These are phyloP conservation scores for Ephestia elutella DNA, from an alignment of 1,140 invertebrate genomes.

Conservation along the genomic window DNA sequence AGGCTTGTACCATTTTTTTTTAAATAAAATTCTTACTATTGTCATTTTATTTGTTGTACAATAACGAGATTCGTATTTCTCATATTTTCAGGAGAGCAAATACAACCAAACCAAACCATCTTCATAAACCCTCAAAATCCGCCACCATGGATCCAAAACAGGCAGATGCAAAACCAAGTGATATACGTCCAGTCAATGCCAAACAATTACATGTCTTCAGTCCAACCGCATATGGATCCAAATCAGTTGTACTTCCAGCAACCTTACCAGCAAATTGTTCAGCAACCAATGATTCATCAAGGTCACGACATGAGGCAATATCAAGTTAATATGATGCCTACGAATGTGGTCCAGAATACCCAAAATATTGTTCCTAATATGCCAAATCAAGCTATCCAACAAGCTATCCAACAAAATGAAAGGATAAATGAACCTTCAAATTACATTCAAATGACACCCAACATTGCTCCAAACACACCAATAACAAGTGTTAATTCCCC, in stretches of 20 bases:
- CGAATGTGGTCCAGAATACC: slow-evolving; percentile 6
- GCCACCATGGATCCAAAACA: slow-evolving; percentile 63
- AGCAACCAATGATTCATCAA: slow-evolving; percentile 47
- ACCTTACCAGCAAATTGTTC: slow-evolving; percentile 35
- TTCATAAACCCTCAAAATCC: slow-evolving; percentile 59
- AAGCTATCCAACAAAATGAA: background rate
- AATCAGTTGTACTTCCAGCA: slow-evolving; percentile 54
- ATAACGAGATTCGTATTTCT: background rate
- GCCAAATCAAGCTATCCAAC: background rate
- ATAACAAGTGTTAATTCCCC: background rate
- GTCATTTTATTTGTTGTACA: no score
- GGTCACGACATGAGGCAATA: slow-evolving; percentile 41
- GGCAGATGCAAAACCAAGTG: slow-evolving; percentile 44
- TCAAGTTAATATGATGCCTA: slow-evolving; percentile 28
- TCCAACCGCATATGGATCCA: slow-evolving; percentile 48
- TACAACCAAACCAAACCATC: slow-evolving; percentile 54
- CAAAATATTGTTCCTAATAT: slow-evolving; percentile 16
- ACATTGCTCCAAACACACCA: slow-evolving; percentile 22
- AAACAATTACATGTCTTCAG: slow-evolving; percentile 37
- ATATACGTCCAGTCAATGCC: slow-evolving; percentile 57
- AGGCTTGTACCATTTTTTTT: no score
- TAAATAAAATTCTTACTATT: no score
- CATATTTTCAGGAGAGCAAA: slow-evolving; percentile 52
- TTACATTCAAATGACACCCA: slow-evolving; percentile 19
- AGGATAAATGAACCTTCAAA: background rate